Evolutionary conservation across 2,113 vertebrate genomes (phyloP).

Genomic region (Falco punctatus): DNA sequence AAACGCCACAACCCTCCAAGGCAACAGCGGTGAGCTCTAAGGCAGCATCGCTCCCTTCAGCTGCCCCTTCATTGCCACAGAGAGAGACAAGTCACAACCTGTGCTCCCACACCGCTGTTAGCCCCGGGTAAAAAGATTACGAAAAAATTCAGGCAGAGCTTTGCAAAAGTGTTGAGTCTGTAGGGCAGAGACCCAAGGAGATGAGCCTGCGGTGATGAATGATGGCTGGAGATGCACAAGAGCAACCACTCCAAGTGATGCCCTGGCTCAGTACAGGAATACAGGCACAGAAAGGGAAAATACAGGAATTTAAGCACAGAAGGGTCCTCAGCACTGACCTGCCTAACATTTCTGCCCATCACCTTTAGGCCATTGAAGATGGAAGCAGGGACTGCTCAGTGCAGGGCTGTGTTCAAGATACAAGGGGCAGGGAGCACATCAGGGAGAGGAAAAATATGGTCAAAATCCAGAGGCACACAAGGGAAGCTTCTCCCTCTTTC

Average conservation of each 20-base stretch:
- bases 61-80: background rate
- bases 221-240: background rate
- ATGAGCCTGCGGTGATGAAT: background rate
- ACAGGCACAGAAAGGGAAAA: background rate
- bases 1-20: background rate
- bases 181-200: background rate
- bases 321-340: background rate
- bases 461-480: background rate
- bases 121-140: background rate
- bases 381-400: fast-evolving
- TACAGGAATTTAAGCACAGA: background rate
- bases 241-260: background rate
- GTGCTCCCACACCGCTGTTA: background rate
- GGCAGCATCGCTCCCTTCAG: background rate
- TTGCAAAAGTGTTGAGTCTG: background rate
- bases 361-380: background rate
- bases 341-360: background rate
- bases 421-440: background rate
- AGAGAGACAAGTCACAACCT: background rate
- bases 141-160: background rate
- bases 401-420: background rate
- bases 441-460: fast-evolving
- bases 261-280: background rate
- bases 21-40: background rate
- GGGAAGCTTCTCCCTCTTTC: background rate